These are phyloP conservation scores for Ciconia nigra DNA, from an alignment of 2,797 vertebrate species.

Conservation along the genomic window DNA sequence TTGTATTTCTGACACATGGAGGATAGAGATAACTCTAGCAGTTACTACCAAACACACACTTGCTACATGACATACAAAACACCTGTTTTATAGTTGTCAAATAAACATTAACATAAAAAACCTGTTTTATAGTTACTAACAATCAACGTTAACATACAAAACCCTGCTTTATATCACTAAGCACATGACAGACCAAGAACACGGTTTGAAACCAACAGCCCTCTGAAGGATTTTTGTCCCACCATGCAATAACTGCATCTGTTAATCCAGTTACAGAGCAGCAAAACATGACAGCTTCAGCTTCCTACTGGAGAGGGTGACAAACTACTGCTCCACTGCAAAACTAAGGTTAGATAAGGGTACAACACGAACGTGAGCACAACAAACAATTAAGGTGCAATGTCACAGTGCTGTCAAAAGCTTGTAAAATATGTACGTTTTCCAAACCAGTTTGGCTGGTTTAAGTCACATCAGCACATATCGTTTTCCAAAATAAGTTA, in stretches of 20 bases:
- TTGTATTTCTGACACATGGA: rapidly evolving
- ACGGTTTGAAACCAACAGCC: rapidly evolving
- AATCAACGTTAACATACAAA: background rate
- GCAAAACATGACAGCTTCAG: background rate
- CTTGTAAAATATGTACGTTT: rapidly evolving
- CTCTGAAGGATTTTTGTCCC: background rate
- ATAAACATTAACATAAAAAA: background rate
- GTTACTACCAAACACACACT: background rate
- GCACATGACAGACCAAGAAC: background rate
- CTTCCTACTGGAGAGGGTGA: background rate
- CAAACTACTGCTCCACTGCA: background rate
- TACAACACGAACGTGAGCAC: background rate
- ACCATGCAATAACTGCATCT: background rate
- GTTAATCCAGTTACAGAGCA: background rate
- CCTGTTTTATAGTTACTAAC: background rate
- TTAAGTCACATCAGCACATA: background rate
- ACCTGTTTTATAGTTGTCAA: background rate
- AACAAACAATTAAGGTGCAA: background rate
- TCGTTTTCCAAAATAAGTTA: background rate
- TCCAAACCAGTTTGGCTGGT: background rate
- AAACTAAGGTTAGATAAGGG: background rate
- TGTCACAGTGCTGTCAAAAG: background rate
- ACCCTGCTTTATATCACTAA: background rate
- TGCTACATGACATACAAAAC: background rate
- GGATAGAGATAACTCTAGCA: background rate